These are phyloP conservation scores for Pangasius macronema DNA, from an alignment of 2,797 vertebrate species.

Conservation along the genomic window DNA sequence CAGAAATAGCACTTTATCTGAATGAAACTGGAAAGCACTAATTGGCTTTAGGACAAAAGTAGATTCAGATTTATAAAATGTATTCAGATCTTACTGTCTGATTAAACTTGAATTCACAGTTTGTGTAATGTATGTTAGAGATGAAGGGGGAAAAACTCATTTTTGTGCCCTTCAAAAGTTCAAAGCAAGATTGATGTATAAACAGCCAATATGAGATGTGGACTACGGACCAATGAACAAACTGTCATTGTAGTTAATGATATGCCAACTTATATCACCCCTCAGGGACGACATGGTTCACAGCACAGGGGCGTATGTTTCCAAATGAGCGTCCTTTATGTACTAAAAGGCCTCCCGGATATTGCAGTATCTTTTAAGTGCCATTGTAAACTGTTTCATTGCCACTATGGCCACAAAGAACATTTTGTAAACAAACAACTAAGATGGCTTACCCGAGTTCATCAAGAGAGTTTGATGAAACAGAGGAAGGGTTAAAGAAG, in stretches of 20 bases:
- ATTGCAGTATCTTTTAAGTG: not conserved
- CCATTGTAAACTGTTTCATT: not conserved
- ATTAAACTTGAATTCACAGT: not conserved
- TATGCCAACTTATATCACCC: not conserved
- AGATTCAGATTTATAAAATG: not conserved
- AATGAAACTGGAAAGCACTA: not conserved
- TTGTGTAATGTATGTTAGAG: not conserved
- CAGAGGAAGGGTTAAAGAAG: not conserved
- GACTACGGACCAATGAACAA: not conserved
- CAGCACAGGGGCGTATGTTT: constrained; percentile 2
- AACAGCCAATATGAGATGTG: not conserved
- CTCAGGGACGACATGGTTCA: not conserved
- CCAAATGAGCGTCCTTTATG: not conserved
- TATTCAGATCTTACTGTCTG: not conserved
- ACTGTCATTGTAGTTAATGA: constrained; percentile 9
- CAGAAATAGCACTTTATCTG: not conserved
- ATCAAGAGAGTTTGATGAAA: not conserved
- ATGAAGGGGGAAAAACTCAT: not conserved
- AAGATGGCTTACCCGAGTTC: not conserved
- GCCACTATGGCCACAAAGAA: not conserved
- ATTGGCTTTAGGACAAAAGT: not conserved
- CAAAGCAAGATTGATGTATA: constrained; percentile 24
- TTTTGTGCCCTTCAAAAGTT: constrained; percentile 5
- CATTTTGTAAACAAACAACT: constrained; percentile 1
- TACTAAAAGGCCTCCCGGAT: not conserved